Evolutionary conservation across 1,140 invertebrate genomes (phyloP).

Genomic region (Hetaerina americana): DNA sequence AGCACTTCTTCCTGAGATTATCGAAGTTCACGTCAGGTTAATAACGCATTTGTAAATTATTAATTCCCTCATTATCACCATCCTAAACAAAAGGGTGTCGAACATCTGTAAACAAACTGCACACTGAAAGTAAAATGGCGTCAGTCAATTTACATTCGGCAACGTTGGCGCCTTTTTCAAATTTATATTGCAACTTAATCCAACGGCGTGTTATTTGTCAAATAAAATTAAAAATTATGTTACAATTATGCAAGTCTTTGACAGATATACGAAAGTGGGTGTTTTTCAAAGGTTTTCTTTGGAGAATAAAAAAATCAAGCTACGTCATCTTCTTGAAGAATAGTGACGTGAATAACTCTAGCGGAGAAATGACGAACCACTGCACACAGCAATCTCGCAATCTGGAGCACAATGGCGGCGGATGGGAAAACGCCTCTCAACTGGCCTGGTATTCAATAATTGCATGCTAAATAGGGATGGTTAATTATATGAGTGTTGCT

Average conservation of each 20-base stretch:
- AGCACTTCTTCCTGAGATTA: background rate
- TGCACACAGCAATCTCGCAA: too few relatives aligned
- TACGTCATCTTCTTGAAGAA: background rate
- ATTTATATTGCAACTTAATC: too few relatives aligned
- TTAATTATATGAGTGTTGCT: too few relatives aligned
- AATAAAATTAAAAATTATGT: too few relatives aligned
- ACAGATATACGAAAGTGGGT: too few relatives aligned
- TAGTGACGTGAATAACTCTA: background rate
- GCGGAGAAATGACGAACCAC: background rate
- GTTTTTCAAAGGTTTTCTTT: too few relatives aligned
- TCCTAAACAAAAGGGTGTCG: background rate
- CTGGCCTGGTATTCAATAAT: background rate
- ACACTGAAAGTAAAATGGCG: background rate
- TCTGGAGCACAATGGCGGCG: background rate
- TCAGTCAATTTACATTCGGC: background rate
- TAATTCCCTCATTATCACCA: background rate
- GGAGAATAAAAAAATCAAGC: too few relatives aligned
- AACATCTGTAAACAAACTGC: background rate
- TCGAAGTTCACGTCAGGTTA: background rate
- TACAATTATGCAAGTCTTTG: too few relatives aligned
- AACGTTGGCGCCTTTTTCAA: background rate
- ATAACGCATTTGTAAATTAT: background rate
- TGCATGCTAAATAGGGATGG: too few relatives aligned
- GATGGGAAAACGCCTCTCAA: background rate
- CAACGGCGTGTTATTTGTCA: too few relatives aligned